Conservation (phyloP, 2,113 vertebrate genomes). For the Puntigrus tetrazona region DNA sequence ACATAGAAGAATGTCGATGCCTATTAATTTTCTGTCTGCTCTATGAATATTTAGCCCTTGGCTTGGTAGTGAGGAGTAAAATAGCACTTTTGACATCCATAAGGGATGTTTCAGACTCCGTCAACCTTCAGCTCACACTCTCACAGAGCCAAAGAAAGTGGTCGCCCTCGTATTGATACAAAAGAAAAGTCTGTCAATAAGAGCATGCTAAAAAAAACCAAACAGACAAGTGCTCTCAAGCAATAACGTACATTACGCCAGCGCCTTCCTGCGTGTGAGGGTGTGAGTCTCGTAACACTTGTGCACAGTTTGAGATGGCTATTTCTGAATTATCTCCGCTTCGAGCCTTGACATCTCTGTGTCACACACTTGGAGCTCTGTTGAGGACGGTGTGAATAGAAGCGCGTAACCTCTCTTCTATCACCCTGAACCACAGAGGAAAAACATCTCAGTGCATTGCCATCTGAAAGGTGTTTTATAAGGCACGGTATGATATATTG, state of each 20-base stretch:
- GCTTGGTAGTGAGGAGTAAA: constrained; percentile 27
- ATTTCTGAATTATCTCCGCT: constrained; percentile 16
- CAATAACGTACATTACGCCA: not conserved
- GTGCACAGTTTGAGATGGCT: not conserved
- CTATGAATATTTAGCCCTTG: constrained; percentile 41
- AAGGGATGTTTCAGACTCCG: constrained; percentile 13
- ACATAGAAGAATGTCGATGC: constrained; percentile 54
- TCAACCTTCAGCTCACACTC: constrained; percentile 27
- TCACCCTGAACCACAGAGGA: not conserved
- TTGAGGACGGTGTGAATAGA: constrained; percentile 16
- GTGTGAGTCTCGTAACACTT: not conserved
- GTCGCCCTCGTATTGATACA: not conserved
- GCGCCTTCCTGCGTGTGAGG: not conserved
- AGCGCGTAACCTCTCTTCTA: constrained; percentile 7
- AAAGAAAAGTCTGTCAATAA: constrained; percentile 8
- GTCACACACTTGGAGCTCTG: constrained; percentile 3
- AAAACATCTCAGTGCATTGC: not conserved
- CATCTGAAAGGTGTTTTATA: constrained; percentile 1
- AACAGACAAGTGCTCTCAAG: not conserved
- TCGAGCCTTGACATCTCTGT: not conserved
- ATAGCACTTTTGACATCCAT: not conserved
- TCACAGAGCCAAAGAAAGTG: not conserved
- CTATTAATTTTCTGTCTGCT: constrained; percentile 57
- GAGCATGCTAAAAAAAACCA: not conserved
- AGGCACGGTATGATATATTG: constrained; percentile 24